Percentiles rank a stretch among this genome's conserved stretches.
These are phyloP conservation scores for Salminus brasiliensis DNA, from an alignment of 2,113 vertebrate genomes.

Conservation along the genomic window DNA sequence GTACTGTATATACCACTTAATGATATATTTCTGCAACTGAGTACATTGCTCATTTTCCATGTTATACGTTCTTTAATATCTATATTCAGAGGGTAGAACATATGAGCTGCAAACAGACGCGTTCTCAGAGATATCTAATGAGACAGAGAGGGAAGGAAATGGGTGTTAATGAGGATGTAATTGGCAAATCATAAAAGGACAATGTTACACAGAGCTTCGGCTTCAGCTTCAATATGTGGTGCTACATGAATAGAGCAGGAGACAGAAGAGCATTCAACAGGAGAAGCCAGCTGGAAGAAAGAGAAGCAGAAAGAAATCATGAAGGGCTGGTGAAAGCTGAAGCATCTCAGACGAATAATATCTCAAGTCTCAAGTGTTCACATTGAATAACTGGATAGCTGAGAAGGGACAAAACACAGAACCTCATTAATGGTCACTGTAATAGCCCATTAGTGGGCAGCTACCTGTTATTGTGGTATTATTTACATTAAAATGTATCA, in stretches of 20 bases:
- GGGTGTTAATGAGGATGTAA: background rate
- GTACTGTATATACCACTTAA: too few relatives aligned
- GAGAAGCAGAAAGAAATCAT: background rate
- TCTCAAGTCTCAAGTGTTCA: background rate
- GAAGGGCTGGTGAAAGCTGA: background rate
- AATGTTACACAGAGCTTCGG: background rate
- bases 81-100: background rate
- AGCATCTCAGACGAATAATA: background rate
- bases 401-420: background rate
- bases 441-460: background rate
- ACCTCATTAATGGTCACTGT: slow-evolving; percentile 18
- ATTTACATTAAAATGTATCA: too few relatives aligned
- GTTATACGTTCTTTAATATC: too few relatives aligned
- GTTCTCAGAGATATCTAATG: background rate
- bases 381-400: background rate
- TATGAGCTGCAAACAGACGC: background rate
- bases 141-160: background rate
- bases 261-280: background rate
- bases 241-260: background rate
- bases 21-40: too few relatives aligned
- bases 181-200: background rate
- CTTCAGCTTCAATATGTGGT: background rate
- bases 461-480: slow-evolving; percentile 32
- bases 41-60: background rate
- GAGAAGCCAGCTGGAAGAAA: background rate